phyloP scores from a whole-genome alignment of 2,888 invertebrate genomes.

The Ariolimax columbianus region DNA sequence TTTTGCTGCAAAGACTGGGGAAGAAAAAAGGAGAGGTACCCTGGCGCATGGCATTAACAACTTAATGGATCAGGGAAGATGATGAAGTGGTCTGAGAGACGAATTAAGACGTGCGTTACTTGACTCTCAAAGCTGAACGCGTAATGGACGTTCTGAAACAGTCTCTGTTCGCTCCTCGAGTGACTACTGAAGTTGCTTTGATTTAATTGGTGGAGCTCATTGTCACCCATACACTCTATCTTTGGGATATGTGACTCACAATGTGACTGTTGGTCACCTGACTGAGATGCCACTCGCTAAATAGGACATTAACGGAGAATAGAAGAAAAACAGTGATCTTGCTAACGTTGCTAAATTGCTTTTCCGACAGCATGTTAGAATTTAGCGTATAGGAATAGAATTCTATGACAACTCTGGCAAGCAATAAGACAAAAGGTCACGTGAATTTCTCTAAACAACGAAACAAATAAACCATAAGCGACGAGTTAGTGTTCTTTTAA shows the following conservation, averaged over 20 bases:
- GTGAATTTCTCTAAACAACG: too few relatives aligned
- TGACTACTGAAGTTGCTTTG: background rate
- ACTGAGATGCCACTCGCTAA: background rate
- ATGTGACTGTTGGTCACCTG: background rate
- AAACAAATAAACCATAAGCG: too few relatives aligned
- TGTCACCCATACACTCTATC: background rate
- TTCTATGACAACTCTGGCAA: too few relatives aligned
- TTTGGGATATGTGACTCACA: background rate
- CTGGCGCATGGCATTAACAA: slow-evolving; percentile 24
- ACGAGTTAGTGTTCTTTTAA: too few relatives aligned
- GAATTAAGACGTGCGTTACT: slow-evolving; percentile 12
- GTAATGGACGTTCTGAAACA: slow-evolving; percentile 22
- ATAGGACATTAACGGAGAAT: background rate
- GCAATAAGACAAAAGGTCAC: too few relatives aligned
- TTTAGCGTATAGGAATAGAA: too few relatives aligned
- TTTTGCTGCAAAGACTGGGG: background rate
- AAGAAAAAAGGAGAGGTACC: background rate
- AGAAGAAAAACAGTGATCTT: too few relatives aligned
- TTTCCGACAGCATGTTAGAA: too few relatives aligned
- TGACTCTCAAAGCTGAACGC: background rate
- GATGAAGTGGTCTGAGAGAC: slow-evolving; percentile 21
- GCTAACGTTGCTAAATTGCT: too few relatives aligned
- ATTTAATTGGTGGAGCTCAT: background rate
- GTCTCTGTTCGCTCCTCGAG: background rate
- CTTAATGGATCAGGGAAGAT: slow-evolving; percentile 26